Evolutionary conservation across 2,888 invertebrate genomes (phyloP).

Genomic region (Synanthedon tipuliformis): DNA sequence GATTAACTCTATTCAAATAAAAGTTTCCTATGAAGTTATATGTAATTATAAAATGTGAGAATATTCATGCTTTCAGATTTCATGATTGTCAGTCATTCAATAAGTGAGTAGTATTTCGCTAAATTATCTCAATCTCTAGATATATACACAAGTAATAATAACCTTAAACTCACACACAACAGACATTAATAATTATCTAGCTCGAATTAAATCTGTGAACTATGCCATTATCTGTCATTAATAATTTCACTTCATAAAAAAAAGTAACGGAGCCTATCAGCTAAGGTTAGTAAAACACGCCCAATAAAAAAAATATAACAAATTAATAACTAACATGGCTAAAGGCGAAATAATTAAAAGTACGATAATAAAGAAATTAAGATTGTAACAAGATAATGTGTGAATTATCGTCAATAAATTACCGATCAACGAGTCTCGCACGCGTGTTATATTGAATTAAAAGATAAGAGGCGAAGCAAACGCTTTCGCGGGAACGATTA

Average conservation of each 20-base stretch:
- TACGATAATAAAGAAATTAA: slow-evolving; percentile 48
- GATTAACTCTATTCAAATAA: no score
- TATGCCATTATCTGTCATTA: background rate
- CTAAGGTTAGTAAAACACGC: background rate
- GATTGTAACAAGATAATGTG: slow-evolving; percentile 40
- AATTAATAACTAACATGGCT: background rate
- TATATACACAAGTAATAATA: no score
- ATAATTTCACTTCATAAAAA: background rate
- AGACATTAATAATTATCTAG: no score
- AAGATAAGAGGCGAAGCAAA: slow-evolving; percentile 46
- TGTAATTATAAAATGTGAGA: no score
- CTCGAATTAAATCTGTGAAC: background rate
- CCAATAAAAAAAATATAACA: background rate
- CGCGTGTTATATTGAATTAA: slow-evolving; percentile 57
- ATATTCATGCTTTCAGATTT: no score
- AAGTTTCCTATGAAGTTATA: no score
- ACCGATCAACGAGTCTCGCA: slow-evolving; percentile 38
- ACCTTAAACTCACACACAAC: no score
- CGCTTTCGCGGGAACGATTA: slow-evolving; percentile 38
- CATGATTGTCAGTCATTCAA: no score
- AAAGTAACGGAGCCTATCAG: background rate
- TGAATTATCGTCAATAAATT: slow-evolving; percentile 48
- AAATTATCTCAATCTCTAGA: no score
- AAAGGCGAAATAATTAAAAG: slow-evolving; percentile 14
- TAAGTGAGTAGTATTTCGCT: no score